Evolutionary conservation across 1,140 invertebrate species (phyloP).

Genomic region (Gonioctena quinquepunctata): DNA sequence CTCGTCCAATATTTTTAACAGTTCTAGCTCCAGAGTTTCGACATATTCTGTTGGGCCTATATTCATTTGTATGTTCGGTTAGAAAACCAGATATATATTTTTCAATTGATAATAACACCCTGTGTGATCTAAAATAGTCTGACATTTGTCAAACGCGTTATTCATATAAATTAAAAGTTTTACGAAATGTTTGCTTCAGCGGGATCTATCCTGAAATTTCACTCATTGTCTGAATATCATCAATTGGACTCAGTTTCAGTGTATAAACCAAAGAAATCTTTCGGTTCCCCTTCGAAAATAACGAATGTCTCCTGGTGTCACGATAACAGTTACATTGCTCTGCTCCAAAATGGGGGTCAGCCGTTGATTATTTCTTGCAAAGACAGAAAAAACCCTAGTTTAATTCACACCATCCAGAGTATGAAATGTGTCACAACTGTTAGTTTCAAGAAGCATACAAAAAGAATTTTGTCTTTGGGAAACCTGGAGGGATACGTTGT

Average conservation of each 20-base stretch:
- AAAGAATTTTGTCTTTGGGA: conserved; percentile 27
- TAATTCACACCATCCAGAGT: conserved; percentile 30
- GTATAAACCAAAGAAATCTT: conserved; percentile 4
- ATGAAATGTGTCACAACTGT: conserved; percentile 23
- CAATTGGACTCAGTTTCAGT: not conserved
- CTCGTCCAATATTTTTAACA: too few relatives aligned
- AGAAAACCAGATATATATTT: too few relatives aligned
- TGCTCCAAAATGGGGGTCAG: conserved; percentile 22
- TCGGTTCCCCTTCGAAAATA: not conserved
- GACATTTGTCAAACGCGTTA: not conserved
- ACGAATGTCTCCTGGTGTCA: conserved; percentile 30
- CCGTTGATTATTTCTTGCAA: conserved; percentile 36
- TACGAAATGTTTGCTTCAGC: conserved; percentile 13
- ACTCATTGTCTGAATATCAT: not conserved
- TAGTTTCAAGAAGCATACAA: conserved; percentile 33
- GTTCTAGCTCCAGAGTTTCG: too few relatives aligned
- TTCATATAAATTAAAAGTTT: conserved; percentile 15
- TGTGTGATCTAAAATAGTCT: too few relatives aligned
- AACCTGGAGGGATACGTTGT: conserved; percentile 28
- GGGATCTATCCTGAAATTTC: not conserved
- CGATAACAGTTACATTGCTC: conserved; percentile 35
- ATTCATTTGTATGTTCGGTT: too few relatives aligned
- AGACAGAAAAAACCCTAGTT: conserved; percentile 27
- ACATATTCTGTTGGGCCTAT: too few relatives aligned
- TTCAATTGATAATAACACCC: too few relatives aligned